Evolutionary conservation across 2,888 invertebrate species (phyloP), one percentile per base, ranked within the genome.

Genomic region (Aleiodes alternator): DNA sequence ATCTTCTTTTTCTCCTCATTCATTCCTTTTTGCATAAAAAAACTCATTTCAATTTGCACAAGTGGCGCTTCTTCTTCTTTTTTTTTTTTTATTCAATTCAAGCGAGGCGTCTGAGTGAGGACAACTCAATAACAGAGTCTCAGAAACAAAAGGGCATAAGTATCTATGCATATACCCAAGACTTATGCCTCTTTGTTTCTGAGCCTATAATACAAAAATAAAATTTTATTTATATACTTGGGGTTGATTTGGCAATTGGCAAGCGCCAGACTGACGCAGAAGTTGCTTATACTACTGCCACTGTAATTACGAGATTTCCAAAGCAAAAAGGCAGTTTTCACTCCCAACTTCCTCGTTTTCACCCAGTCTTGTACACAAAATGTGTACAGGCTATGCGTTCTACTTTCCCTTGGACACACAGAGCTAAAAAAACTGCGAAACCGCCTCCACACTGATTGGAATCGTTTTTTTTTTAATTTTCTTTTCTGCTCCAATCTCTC

Each of bases 281-380:
- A 8, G 43, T 34, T 3, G 43, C 23, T 23, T 23, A 23, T 57
- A 51, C 70, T 71, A 53, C 53, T 70, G 73, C 71, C 72, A 80
- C 78, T 80, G 72, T 82, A 86, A 86, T 85, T 83, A 82, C 80
- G 79, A 82, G 73, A 82, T 82, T 84, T 81, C 82, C 50, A 78
- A 78, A 77, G 72, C 66, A 71, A 80, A 80, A 77, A 82, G 83
- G 80, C 79, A 83, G 85, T 88, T 88, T 87, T 88, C 88, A 86
- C 87, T 85, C 78, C 23, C 23, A 85, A 87, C 88, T 88, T 87
- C 86, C 87, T 88, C 85, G 86, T 88, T 88, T 88, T 88, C 88
- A 88, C 87, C 86, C 72, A 71, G 78, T 23, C 78, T 38, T 38
- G 8, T 38, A 38, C 38, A 38, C 38, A 23, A 23, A 23, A 23